A percentile compares a stretch with the other conserved stretches of the same genome.
These are phyloP conservation scores for Leucoraja ocellata DNA, from an alignment of 2,797 vertebrate species.

Conservation along the genomic window DNA sequence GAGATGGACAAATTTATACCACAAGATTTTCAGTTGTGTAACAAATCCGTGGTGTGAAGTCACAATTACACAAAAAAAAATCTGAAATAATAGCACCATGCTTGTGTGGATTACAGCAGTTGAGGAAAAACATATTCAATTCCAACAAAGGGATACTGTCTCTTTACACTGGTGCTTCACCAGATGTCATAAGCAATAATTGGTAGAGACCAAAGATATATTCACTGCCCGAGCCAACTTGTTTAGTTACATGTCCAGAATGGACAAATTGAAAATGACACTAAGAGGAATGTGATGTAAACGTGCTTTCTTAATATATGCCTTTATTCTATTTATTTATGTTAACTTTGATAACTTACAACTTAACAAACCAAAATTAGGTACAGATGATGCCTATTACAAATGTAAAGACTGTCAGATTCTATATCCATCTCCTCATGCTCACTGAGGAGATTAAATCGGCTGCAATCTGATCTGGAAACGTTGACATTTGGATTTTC, in stretches of 20 bases:
- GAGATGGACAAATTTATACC: neutral
- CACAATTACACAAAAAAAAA: slow-evolving; percentile 17
- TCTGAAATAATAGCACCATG: neutral
- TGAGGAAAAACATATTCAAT: neutral
- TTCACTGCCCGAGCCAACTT: slow-evolving; percentile 28
- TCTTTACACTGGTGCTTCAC: slow-evolving; percentile 8
- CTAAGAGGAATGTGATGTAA: slow-evolving; percentile 34
- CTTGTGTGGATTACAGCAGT: neutral
- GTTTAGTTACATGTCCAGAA: slow-evolving; percentile 13
- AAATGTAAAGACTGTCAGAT: slow-evolving; percentile 38
- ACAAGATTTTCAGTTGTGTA: neutral
- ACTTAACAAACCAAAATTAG: slow-evolving; percentile 34
- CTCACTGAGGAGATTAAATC: slow-evolving; percentile 31
- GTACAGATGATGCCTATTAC: slow-evolving; percentile 35
- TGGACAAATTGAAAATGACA: slow-evolving; percentile 35
- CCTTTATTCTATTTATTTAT: slow-evolving; percentile 35
- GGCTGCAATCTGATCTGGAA: slow-evolving; percentile 10
- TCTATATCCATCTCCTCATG: slow-evolving; percentile 19
- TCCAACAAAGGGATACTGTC: slow-evolving; percentile 36
- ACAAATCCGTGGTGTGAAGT: neutral
- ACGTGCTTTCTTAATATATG: slow-evolving; percentile 33
- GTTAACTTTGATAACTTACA: slow-evolving; percentile 38
- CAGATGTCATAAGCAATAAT: slow-evolving; percentile 33
- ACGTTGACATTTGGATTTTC: slow-evolving; percentile 24
- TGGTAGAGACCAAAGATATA: slow-evolving; percentile 30